These are phyloP conservation scores for Branchinecta sandiegonensis DNA, from an alignment of 2,888 invertebrate species.

Conservation along the genomic window DNA sequence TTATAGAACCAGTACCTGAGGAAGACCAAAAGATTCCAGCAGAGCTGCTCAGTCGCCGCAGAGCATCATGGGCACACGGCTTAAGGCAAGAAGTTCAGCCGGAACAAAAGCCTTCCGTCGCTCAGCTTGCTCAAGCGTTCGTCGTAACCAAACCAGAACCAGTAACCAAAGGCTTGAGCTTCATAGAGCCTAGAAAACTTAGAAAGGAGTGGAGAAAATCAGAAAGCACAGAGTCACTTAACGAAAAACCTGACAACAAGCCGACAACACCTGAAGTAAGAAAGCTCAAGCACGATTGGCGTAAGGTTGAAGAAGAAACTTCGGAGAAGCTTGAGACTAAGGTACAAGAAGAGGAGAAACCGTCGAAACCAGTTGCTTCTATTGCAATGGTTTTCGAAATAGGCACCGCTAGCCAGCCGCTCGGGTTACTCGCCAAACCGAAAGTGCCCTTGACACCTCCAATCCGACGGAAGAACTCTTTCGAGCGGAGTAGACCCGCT, in stretches of 20 bases:
- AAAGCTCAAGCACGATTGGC: background rate
- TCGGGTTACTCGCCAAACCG: background rate
- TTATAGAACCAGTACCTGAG: conserved; percentile 16
- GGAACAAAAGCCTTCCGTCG: conserved; percentile 21
- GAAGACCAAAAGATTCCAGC: conserved; percentile 19
- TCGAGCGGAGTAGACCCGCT: conserved; percentile 3
- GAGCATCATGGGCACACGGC: conserved; percentile 24
- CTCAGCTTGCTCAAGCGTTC: conserved; percentile 21
- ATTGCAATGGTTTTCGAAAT: conserved; percentile 18
- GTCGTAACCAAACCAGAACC: conserved; percentile 11
- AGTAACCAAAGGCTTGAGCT: background rate
- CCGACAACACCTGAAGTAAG: conserved; percentile 10
- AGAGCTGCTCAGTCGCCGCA: conserved; percentile 18
- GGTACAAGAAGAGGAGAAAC: conserved; percentile 18
- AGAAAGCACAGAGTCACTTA: conserved; percentile 11
- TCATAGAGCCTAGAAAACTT: background rate
- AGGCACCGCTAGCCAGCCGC: background rate
- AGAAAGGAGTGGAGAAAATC: background rate
- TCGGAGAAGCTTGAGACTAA: background rate
- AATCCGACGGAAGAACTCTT: conserved; percentile 10
- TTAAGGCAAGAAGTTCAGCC: conserved; percentile 20
- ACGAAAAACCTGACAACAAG: background rate
- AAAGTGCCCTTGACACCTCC: conserved; percentile 17
- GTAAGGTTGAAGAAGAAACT: conserved; percentile 16
- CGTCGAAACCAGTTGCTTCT: conserved; percentile 20